These are phyloP conservation scores for Ceratina calcarata DNA, from an alignment of 1,140 invertebrate genomes.

Conservation along the genomic window DNA sequence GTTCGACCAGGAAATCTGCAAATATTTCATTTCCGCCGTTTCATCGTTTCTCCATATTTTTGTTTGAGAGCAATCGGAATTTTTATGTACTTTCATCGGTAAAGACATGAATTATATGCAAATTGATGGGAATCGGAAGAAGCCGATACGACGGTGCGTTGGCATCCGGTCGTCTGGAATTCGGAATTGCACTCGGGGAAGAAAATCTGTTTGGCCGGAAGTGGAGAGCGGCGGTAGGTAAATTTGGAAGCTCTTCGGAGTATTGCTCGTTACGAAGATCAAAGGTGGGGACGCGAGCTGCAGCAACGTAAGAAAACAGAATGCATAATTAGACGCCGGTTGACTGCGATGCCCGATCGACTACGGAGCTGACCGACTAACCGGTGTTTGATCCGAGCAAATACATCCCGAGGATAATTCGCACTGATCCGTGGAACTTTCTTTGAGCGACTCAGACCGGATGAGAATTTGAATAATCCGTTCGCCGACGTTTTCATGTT, in stretches of 20 bases:
- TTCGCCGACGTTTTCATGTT: no score
- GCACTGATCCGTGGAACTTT: background rate
- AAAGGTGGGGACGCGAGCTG: background rate
- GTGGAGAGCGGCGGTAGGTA: background rate
- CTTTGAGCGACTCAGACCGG: background rate
- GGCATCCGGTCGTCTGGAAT: background rate
- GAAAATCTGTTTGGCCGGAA: background rate
- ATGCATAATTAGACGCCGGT: background rate
- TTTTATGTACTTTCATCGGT: no score
- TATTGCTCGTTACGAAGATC: background rate
- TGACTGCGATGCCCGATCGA: background rate
- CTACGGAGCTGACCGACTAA: background rate
- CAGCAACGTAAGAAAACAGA: slow-evolving; percentile 4
- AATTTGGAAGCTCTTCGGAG: background rate
- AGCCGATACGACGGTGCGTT: no score
- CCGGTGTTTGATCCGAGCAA: background rate
- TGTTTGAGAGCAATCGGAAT: no score
- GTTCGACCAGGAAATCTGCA: no score
- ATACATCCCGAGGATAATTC: background rate
- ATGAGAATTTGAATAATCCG: background rate
- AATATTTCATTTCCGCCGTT: no score
- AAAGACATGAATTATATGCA: no score
- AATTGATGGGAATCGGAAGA: no score
- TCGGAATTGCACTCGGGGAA: background rate
- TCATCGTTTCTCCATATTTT: no score